Conservation (phyloP, 2,797 vertebrate species). For the Clarias fuscus region DNA sequence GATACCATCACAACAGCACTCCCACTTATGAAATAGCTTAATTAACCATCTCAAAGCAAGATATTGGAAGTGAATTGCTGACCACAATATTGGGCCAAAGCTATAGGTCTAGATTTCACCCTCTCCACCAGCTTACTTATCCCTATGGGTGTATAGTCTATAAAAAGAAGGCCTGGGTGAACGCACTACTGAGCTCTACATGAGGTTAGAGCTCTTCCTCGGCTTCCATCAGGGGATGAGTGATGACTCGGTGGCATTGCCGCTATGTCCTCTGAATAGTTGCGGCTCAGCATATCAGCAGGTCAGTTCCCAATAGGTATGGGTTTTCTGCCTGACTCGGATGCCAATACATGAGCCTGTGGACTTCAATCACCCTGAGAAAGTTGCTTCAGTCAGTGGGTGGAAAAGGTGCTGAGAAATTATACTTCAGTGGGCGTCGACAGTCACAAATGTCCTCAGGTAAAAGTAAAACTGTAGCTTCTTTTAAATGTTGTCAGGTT, state of each 20-base stretch:
- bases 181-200: neutral
- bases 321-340: neutral
- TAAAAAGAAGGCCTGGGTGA: neutral
- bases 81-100: neutral
- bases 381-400: neutral
- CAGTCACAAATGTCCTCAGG: neutral
- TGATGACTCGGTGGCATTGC: constrained; percentile 21
- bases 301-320: constrained; percentile 5
- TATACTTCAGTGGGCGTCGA: neutral
- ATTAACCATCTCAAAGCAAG: neutral
- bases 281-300: constrained; percentile 26
- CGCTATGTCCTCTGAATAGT: constrained; percentile 7
- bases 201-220: neutral
- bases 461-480: neutral
- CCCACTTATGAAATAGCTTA: neutral
- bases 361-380: neutral
- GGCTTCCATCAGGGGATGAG: constrained; percentile 4
- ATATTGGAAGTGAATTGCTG: neutral
- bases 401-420: neutral
- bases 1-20: no score
- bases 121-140: neutral
- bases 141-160: neutral
- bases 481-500: neutral
- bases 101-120: neutral
- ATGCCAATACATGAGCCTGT: neutral